Evolutionary conservation across 35 echinoderm and acorn worm genomes (phyloP), one percentile per base, ranked within the genome.

Genomic region (Heliocidaris tuberculata): DNA sequence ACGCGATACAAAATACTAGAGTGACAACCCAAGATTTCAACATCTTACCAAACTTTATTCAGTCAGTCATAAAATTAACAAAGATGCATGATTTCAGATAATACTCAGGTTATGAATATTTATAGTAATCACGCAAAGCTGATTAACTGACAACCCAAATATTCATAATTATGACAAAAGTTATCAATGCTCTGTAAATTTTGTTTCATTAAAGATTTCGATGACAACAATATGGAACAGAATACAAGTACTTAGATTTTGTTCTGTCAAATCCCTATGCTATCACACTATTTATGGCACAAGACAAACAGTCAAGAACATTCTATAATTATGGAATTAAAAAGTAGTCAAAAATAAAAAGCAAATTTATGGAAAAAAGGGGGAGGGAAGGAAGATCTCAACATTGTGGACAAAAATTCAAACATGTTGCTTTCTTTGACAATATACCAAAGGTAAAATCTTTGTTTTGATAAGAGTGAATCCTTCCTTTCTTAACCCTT

Each of bases 61-160:
- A 78, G 7, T 19, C 65, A 27, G 7, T 19, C 65, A 27, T 78
- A 78, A 7, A 78, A n/a, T 21, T 5, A n/a, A 78, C 61, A 78
- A n/a, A 78, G 21, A 78, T 56, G 52, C 65, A 78, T 78, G 65
- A 78, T 78, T 78, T 78, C 65, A 78, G 65, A 78, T 78, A 78
- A 27, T n/a, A 17, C 21, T 19, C 19, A 78, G 21, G 27, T 78
- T n/a, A 78, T 27, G 27, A 78, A 78, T 78, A 24, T 7, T 27
- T 24, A 27, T n/a, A 78, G 19, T 21, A 78, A 78, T 27, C 7
- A 78, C 17, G 6, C 65, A 78, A 78, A 56, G 9, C 11, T 56
- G 52, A 78, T 78, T 78, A 78, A 3, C 3, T 42, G 35, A 42
- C 35, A 42, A 42, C 35, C 35, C 27, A 5, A 78, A 27, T 78